These are phyloP conservation scores for Eristalis intricaria DNA, from an alignment of 2,888 invertebrate genomes.

Conservation along the genomic window DNA sequence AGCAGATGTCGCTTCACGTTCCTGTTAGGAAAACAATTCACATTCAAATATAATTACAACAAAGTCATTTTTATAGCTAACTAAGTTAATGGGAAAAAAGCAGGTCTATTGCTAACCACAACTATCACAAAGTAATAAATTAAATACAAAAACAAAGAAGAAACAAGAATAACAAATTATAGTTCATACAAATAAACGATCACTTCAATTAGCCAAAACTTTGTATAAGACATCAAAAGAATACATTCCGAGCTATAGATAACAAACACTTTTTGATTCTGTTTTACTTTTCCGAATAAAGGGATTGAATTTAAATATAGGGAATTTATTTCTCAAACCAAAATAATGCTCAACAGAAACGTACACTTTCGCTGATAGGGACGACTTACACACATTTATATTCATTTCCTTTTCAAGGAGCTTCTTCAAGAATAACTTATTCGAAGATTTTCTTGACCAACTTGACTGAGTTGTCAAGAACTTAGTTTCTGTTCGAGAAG, in stretches of 20 bases:
- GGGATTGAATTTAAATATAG: not conserved
- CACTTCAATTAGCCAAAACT: not conserved
- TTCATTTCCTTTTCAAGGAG: not conserved
- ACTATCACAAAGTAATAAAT: constrained; percentile 20
- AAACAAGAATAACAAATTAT: not conserved
- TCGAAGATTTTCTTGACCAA: too few relatives aligned
- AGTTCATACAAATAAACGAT: constrained; percentile 7
- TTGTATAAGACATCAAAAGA: not conserved
- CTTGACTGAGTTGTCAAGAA: too few relatives aligned
- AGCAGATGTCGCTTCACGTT: constrained; percentile 73
- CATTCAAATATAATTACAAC: not conserved
- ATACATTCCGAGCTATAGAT: not conserved
- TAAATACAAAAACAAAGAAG: not conserved
- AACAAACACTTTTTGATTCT: not conserved
- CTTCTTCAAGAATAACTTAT: not conserved
- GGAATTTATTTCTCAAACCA: not conserved
- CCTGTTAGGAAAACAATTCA: constrained; percentile 24
- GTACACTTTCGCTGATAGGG: not conserved
- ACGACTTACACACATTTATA: not conserved
- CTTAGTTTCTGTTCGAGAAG: too few relatives aligned
- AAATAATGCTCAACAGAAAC: not conserved
- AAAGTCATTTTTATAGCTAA: not conserved
- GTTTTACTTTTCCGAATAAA: not conserved
- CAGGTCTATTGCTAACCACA: not conserved
- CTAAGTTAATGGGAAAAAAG: not conserved